phyloP scores from a whole-genome alignment of 2,797 vertebrate species.

The Steatocranus sp. region DNA sequence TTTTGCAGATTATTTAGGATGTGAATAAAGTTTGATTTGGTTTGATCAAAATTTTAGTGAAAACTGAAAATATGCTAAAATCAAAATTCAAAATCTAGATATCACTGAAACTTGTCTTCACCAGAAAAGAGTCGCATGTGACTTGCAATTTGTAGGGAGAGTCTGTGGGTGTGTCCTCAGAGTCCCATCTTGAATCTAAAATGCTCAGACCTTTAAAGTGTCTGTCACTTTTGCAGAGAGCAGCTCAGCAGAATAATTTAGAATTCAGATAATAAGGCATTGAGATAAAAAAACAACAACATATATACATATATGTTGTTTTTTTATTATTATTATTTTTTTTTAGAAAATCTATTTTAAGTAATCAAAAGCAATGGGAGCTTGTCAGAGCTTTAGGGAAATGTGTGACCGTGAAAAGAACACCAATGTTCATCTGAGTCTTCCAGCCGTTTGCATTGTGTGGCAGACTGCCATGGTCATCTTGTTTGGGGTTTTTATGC shows the following conservation, averaged over 20 bases:
- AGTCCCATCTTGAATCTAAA: neutral
- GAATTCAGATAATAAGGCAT: neutral
- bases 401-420: constrained; percentile 74
- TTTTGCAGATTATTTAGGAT: rapidly evolving
- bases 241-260: neutral
- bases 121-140: neutral
- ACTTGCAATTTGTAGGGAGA: constrained; percentile 11
- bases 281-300: neutral
- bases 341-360: neutral
- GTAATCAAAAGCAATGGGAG: constrained; percentile 65
- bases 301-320: neutral
- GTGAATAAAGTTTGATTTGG: neutral
- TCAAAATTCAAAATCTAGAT: neutral
- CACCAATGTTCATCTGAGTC: constrained; percentile 80
- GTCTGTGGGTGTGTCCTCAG: constrained; percentile 44
- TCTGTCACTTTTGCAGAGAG: neutral
- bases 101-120: neutral
- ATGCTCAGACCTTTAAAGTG: constrained; percentile 5
- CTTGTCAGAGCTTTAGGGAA: constrained; percentile 63
- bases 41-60: neutral
- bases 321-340: neutral
- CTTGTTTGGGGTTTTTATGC: constrained; percentile 89
- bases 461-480: constrained; percentile 87
- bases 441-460: constrained; percentile 82
- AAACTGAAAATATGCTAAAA: neutral